Evolutionary conservation across 2,113 vertebrate genomes (phyloP), one percentile per base, ranked within the genome.

Genomic region (Triplophysa dalaica): DNA sequence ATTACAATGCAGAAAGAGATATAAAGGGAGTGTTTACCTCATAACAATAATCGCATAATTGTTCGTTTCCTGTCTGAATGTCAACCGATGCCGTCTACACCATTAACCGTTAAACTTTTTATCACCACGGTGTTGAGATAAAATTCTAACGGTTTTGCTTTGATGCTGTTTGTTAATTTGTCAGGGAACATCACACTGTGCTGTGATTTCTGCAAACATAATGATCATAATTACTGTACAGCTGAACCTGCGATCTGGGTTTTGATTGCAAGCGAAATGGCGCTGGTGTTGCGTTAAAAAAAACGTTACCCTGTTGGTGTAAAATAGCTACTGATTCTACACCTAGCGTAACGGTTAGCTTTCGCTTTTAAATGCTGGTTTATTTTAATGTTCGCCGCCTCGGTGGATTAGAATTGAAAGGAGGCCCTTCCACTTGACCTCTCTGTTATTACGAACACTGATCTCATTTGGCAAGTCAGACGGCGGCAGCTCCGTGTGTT

Each of bases 401-500:
- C 87, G 83, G 85, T 90, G 91, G 86, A 88, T 88, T 85, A 87
- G 89, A 91, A 90, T 86, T 89, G 89, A 92, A 92, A 91, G 88
- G 86, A 85, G 87, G 87, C 89, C 67, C 89, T 90, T 89, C 89
- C 88, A 93, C 92, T 94, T 93, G 91, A 94, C 92, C 93, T 85
- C 89, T 83, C 89, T 87, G 91, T 93, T 92, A 91, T 93, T 88
- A 89, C 70, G 82, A 89, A 89, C 90, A 87, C 89, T 91, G 91
- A 93, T 93, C 92, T 93, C 91, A 93, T 93, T 93, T 92, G 90
- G 92, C 89, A 90, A 90, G 87, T 87, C 91, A 88, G 86, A 87
- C 90, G 88, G 85, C 86, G 89, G 89, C 87, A 87, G 88, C 86
- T 86, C 90, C 91, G 63, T 70, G 86, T 89, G 87, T 88, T 90